Evolutionary conservation across 1,140 invertebrate genomes (phyloP), one percentile per base, ranked within the genome.

Genomic region (Mycetomoellerius zeteki): DNA sequence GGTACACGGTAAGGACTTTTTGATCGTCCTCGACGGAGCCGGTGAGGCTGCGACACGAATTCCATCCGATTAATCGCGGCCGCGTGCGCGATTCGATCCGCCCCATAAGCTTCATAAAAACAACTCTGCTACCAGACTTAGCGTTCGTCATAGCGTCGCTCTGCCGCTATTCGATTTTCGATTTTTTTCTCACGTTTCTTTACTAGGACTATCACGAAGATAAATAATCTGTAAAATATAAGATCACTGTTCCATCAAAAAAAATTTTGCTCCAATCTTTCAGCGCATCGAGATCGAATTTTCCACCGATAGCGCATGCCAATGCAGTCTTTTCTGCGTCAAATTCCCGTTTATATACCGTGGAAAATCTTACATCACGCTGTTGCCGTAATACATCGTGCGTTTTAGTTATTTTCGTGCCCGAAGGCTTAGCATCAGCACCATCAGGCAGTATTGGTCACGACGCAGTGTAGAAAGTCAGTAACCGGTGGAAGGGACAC

Each of bases 381-480:
- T 19, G 27, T 64, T 64, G 80, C 30, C 56, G 54, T 77, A 89
- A 90, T 62, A 19, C 19, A 52, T 58, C 30, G 80, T 85, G 52
- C 50, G 78, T 90, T 88, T 88, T 89, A 80, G 84, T 88, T 92
- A 92, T 91, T 91, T 91, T 86, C 58, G 85, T 77, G 56, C 81
- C 24, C 52, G 60, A 37, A 58, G 65, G 30, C 62, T 47, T 30
- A 65, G 73, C 62, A 84, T 60, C 52, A 72, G 65, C 80, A 47
- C 54, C 80, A 73, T 80, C 78, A 64, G 56, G 24, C 65, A 30
- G 65, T 88, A 89, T 88, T 76, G 87, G 62, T 85, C 87, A 85
- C 89, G 87, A 85, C 82, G 85, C 47, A 84, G 67, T 54, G 67
- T 62, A 62, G 90, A 88, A 87, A 86, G 72, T 56, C 33, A 62